These are phyloP conservation scores for Diadegma fenestrale DNA, from an alignment of 2,888 invertebrate species.

Conservation along the genomic window DNA sequence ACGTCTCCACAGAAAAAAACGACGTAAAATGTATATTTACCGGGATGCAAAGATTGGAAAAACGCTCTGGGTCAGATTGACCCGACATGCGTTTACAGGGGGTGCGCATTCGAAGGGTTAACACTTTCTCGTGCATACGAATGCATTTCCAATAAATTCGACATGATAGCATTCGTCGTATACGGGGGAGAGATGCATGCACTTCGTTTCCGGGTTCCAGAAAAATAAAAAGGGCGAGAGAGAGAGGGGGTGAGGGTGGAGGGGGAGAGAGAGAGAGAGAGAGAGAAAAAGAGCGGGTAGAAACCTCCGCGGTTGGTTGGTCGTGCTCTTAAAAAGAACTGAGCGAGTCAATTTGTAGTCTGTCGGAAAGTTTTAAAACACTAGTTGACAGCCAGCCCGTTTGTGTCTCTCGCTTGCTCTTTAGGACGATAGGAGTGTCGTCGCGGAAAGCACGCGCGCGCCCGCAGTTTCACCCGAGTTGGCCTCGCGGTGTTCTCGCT, in stretches of 20 bases:
- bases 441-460: conserved; percentile 43
- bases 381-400: conserved; percentile 83
- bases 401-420: conserved; percentile 68
- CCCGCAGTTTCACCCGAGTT: conserved; percentile 39
- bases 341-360: conserved; percentile 85
- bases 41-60: too few relatives aligned
- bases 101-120: too few relatives aligned
- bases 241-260: conserved; percentile 18
- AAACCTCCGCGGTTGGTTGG: conserved; percentile 80
- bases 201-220: conserved; percentile 17
- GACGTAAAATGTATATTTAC: too few relatives aligned
- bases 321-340: conserved; percentile 84
- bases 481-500: conserved; percentile 46
- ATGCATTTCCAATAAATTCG: background rate
- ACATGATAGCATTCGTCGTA: conserved; percentile 12
- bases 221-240: background rate
- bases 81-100: background rate
- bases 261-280: conserved; percentile 6
- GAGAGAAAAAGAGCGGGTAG: conserved; percentile 65
- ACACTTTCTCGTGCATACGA: too few relatives aligned
- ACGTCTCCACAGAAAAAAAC: too few relatives aligned
- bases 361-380: conserved; percentile 85
- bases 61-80: background rate
- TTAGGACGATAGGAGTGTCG: conserved; percentile 61
- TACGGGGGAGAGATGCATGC: conserved; percentile 48